These are phyloP conservation scores for Astropecten irregularis DNA, from an alignment of 53 echinoderm and acorn worm species.

Conservation along the genomic window DNA sequence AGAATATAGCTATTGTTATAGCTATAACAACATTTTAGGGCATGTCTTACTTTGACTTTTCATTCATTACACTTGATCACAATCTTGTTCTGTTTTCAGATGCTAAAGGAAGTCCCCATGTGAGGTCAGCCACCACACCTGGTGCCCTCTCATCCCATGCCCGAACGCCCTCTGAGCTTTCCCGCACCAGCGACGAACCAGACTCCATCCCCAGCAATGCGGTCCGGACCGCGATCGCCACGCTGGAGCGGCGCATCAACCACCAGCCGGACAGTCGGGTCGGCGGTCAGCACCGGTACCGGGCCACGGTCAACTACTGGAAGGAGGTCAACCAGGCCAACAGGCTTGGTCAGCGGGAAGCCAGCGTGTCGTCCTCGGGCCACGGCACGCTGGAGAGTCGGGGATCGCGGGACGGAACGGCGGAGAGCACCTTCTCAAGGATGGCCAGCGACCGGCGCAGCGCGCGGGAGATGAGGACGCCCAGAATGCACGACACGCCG, in stretches of 20 bases:
- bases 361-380: conserved; percentile 4
- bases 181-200: conserved; percentile 14
- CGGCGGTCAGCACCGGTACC: conserved; percentile 73
- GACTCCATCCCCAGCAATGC: conserved; percentile 58
- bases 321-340: conserved; percentile 57
- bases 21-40: no score
- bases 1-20: no score
- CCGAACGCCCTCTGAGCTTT: conserved; percentile 17
- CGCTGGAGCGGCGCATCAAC: conserved; percentile 82
- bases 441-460: conserved; percentile 84
- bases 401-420: conserved; percentile 37
- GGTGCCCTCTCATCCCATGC: not conserved
- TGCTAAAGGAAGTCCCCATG: conserved; percentile 19
- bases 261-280: conserved; percentile 35
- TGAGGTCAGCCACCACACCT: conserved; percentile 28
- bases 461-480: conserved; percentile 66
- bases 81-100: no score
- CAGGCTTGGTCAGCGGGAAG: not conserved
- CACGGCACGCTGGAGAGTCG: conserved; percentile 55
- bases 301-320: conserved; percentile 82
- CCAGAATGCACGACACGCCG: conserved; percentile 48
- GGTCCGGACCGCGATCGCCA: conserved; percentile 76
- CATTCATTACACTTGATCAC: no score
- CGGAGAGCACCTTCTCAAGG: conserved; percentile 68
- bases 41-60: no score